These are phyloP conservation scores for Dasypogon diadema DNA, from an alignment of 2,888 invertebrate species.

Conservation along the genomic window DNA sequence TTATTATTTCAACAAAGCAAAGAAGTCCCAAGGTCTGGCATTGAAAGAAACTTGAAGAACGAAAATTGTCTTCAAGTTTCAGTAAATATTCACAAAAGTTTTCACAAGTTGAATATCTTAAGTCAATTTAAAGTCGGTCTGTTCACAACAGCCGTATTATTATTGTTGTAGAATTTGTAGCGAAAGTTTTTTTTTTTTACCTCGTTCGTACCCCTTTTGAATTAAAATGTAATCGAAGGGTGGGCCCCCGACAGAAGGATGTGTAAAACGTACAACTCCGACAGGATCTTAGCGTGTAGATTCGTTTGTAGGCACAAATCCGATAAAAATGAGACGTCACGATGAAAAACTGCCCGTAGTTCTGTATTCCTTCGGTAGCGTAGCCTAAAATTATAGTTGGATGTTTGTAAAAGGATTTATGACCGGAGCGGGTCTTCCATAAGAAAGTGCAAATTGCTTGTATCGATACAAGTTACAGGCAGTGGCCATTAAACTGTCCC, in stretches of 20 bases:
- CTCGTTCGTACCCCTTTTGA: background rate
- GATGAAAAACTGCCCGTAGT: background rate
- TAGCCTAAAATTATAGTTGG: background rate
- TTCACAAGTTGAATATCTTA: conserved; percentile 34
- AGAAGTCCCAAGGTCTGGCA: background rate
- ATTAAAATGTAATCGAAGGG: conserved; percentile 10
- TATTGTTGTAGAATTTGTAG: conserved; percentile 24
- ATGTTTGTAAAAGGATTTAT: conserved; percentile 20
- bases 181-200: background rate
- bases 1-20: background rate
- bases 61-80: conserved; percentile 34
- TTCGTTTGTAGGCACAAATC: background rate
- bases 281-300: background rate
- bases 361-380: background rate
- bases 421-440: background rate
- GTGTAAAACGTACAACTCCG: background rate
- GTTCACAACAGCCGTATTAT: background rate
- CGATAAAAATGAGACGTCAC: conserved; percentile 7
- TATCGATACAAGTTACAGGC: conserved; percentile 21
- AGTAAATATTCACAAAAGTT: conserved; percentile 34
- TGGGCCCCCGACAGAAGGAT: too few species aligned
- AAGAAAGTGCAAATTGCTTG: conserved; percentile 45
- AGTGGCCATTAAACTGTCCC: conserved; percentile 29
- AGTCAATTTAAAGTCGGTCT: conserved; percentile 38
- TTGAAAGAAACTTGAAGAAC: conserved; percentile 5